These are phyloP conservation scores for Heptranchias perlo DNA, from an alignment of 2,113 vertebrate species.

Conservation along the genomic window DNA sequence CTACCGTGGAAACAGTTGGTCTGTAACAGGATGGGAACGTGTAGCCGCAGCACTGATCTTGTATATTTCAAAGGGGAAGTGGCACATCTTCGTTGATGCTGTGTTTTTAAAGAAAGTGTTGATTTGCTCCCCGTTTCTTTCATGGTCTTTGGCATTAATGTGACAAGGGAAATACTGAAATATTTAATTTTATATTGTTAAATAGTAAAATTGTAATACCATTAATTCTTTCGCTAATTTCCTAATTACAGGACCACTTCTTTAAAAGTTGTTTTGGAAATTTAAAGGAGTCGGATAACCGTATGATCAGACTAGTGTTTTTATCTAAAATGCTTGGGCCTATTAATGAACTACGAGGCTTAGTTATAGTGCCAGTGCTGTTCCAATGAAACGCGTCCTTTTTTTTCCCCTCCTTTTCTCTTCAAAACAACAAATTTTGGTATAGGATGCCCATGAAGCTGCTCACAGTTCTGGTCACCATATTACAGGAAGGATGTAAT, in stretches of 20 bases:
- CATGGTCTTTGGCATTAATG: background rate
- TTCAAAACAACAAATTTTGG: too few species aligned
- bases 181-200: background rate
- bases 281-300: background rate
- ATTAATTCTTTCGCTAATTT: background rate
- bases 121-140: background rate
- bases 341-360: too few species aligned
- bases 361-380: too few species aligned
- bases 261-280: background rate
- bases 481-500: too few species aligned
- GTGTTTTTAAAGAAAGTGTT: background rate
- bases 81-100: background rate
- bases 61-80: background rate
- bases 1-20: background rate
- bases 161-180: background rate
- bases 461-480: too few species aligned
- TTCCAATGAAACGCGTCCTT: too few species aligned
- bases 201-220: background rate
- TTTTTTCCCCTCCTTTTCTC: too few species aligned
- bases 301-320: background rate
- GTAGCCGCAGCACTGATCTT: background rate
- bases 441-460: too few species aligned
- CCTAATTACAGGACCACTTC: background rate
- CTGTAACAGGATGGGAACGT: background rate
- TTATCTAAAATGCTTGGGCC: too few species aligned